A percentile compares a stretch with the other conserved stretches of the same genome.
Evolutionary conservation across 2,113 vertebrate species (phyloP).

Genomic region (Sinocyclocheilus rhinocerous): DNA sequence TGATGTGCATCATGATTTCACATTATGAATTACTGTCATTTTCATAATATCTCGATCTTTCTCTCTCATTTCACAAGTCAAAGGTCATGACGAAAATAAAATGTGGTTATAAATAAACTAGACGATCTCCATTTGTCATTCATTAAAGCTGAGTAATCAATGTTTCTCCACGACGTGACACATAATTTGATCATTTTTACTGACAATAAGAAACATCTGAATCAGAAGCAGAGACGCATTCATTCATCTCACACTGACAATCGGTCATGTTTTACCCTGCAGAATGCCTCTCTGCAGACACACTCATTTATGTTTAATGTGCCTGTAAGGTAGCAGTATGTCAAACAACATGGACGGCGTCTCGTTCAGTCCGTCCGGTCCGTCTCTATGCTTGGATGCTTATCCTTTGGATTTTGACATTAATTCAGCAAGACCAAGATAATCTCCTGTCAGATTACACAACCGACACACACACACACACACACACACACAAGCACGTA

Average conservation of each 20-base stretch:
- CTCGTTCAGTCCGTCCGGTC: neutral
- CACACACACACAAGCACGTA: neutral
- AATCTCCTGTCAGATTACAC: conserved; percentile 79
- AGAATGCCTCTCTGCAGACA: conserved; percentile 29
- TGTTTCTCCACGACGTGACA: neutral
- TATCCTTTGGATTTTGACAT: conserved; percentile 78
- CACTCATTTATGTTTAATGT: conserved; percentile 52
- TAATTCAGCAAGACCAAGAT: conserved; percentile 76
- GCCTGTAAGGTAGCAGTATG: conserved; percentile 47
- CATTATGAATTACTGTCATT: neutral
- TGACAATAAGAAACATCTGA: neutral
- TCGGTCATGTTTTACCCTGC: conserved; percentile 27
- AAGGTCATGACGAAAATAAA: neutral
- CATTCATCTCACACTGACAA: neutral
- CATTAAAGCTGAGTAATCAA: neutral
- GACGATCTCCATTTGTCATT: neutral
- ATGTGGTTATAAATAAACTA: neutral
- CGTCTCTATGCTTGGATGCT: conserved; percentile 59
- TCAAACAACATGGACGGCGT: conserved; percentile 16
- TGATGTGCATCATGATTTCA: neutral
- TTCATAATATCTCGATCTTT: neutral
- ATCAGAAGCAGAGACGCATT: neutral
- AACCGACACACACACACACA: conserved; percentile 31
- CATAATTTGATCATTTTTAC: neutral
- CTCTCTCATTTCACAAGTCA: neutral